Percentiles rank a stretch among this genome's conserved stretches.
Evolutionary conservation across 2,113 vertebrate genomes (phyloP).

Genomic region (Emydocephalus ijimae): DNA sequence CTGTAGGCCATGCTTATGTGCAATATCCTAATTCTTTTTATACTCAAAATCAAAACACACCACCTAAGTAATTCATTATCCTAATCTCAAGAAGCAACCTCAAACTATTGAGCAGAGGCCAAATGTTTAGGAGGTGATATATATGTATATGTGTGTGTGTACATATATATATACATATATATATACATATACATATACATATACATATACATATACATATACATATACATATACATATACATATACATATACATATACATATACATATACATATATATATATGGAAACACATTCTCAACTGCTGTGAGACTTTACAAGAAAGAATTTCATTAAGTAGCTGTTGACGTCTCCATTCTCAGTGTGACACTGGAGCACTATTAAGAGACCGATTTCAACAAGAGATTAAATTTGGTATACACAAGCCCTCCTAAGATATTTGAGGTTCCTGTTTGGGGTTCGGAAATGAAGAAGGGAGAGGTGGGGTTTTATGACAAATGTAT

Average conservation of each 20-base stretch:
- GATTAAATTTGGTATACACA: conserved; percentile 31
- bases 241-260: no score
- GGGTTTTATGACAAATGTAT: background rate
- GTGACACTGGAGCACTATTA: conserved; percentile 21
- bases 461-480: conserved; percentile 21
- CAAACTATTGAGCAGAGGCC: conserved; percentile 51
- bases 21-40: conserved; percentile 41
- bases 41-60: background rate
- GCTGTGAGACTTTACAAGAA: conserved; percentile 16
- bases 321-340: conserved; percentile 41
- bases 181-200: no score
- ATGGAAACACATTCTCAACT: background rate
- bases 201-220: background rate
- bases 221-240: no score
- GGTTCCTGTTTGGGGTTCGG: conserved; percentile 37
- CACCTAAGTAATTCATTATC: conserved; percentile 41
- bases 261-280: no score
- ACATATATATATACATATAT: no score
- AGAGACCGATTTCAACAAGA: conserved; percentile 47
- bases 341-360: conserved; percentile 41
- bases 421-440: conserved; percentile 35
- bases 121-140: conserved; percentile 49
- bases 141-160: background rate
- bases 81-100: conserved; percentile 48
- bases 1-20: background rate